Evolutionary conservation across 2,113 vertebrate genomes (phyloP), one percentile per base, ranked within the genome.

Genomic region (Cryptomyrus ogoouensis): DNA sequence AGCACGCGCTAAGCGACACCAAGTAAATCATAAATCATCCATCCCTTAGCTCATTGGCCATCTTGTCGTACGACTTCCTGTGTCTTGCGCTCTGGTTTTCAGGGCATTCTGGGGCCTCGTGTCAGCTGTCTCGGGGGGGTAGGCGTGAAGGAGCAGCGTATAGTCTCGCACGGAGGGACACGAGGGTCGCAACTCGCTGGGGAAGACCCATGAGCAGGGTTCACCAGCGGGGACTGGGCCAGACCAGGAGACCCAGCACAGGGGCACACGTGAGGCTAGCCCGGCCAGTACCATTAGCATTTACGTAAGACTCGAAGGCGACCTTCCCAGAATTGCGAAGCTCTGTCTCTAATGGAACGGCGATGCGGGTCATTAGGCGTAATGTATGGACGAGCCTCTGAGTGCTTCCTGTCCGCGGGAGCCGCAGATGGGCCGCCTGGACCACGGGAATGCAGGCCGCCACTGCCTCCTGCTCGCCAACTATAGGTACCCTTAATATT

Each of bases 401-500:
- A 46, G 21, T 27, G 44, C 42, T 47, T 86, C 46, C 46, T 85
- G 42, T 31, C 7, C 3, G 5, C 12, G 12, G 1, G 84, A n/a
- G 3, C 19, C 13, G 19, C 77, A 83, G 35, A n/a, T 46, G 21
- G 7, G 39, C 21, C 6, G 0, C 6, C 5, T 6, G 13, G 80
- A 2, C 80, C 15, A 10, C 17, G 3, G 24, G 12, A 74, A 31
- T 77, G 17, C 5, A 46, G 47, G 47, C 56, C 27, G 19, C 52
- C 27, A 4, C 77, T 21, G 62, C 52, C 12, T 89, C 17, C 52
- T 4, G 7, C 24, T 44, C 83, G 88, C 10, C 58, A 77, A 90
- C 19, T 44, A 21, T 8, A 90, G 90, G 89, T 58, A 53, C 80
- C 77, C 86, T 88, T 52, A 46, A 50, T 42, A 87, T 85, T 42